These are phyloP conservation scores for Lamellibrachia satsuma DNA, from an alignment of 2,888 invertebrate species.

Conservation along the genomic window DNA sequence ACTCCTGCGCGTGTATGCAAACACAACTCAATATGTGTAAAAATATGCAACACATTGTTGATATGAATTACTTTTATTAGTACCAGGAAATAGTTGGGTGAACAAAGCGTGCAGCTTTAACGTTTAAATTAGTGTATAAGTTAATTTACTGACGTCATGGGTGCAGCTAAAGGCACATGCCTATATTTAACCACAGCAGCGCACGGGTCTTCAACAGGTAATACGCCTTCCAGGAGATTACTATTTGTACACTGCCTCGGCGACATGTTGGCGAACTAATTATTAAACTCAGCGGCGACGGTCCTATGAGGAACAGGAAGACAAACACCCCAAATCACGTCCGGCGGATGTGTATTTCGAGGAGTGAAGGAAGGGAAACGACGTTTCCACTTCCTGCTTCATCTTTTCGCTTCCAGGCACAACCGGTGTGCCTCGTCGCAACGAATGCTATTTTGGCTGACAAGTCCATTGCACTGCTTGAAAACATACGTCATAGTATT, in stretches of 20 bases:
- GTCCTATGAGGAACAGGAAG: not conserved
- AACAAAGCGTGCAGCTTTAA: not conserved
- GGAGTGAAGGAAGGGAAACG: not conserved
- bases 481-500: not conserved
- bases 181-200: not conserved
- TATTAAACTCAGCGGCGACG: not conserved
- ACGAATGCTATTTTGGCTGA: not conserved
- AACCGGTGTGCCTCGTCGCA: not conserved
- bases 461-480: not conserved
- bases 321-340: not conserved
- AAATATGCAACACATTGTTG: not conserved
- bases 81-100: not conserved
- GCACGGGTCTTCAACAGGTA: not conserved
- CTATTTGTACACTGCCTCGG: not conserved
- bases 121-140: not conserved
- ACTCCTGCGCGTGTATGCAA: too few relatives aligned
- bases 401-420: not conserved
- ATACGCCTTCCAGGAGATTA: not conserved
- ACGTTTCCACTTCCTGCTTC: not conserved
- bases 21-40: too few relatives aligned
- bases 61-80: not conserved
- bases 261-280: not conserved
- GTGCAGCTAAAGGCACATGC: not conserved
- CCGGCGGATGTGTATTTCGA: slow-evolving; percentile 6
- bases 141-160: not conserved